These are phyloP conservation scores for Drosophila stalkeri DNA, from an alignment of 2,888 invertebrate genomes.

Conservation along the genomic window DNA sequence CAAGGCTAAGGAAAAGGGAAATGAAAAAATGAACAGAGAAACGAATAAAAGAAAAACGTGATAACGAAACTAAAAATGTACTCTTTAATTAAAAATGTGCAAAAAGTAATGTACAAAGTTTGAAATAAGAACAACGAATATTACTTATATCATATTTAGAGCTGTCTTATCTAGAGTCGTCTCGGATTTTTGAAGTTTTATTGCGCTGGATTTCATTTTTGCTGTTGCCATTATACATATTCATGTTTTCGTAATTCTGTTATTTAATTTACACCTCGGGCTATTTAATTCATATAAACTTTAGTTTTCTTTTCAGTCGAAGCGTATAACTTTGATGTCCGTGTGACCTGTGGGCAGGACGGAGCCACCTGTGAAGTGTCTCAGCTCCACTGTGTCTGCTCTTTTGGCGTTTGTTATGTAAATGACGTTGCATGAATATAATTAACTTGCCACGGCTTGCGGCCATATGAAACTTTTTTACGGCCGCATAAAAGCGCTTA, in stretches of 20 bases:
- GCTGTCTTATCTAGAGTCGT: too few relatives aligned
- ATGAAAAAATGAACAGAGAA: too few relatives aligned
- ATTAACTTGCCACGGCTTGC: slow-evolving; percentile 64
- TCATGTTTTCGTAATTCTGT: slow-evolving; percentile 58
- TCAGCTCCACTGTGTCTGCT: slow-evolving; percentile 24
- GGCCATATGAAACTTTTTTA: slow-evolving; percentile 55
- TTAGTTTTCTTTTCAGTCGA: slow-evolving; percentile 16
- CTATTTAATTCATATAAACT: slow-evolving; percentile 59
- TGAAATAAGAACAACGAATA: too few relatives aligned
- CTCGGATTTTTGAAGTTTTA: neutral
- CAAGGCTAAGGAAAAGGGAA: too few relatives aligned
- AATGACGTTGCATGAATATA: slow-evolving; percentile 73
- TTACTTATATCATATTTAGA: neutral
- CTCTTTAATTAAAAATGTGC: too few relatives aligned
- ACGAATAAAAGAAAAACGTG: too few relatives aligned
- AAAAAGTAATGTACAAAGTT: too few relatives aligned
- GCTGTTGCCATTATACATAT: slow-evolving; percentile 24
- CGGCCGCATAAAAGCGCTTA: slow-evolving; percentile 54
- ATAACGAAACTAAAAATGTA: too few relatives aligned
- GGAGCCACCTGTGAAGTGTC: slow-evolving; percentile 2
- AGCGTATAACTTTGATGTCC: slow-evolving; percentile 51
- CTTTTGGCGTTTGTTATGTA: slow-evolving; percentile 64
- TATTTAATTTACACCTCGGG: slow-evolving; percentile 67
- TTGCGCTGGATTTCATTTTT: neutral
- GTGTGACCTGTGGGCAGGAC: slow-evolving; percentile 14